phyloP scores from a whole-genome alignment of 2,113 vertebrate genomes.

The Lampris megalopsis region DNA sequence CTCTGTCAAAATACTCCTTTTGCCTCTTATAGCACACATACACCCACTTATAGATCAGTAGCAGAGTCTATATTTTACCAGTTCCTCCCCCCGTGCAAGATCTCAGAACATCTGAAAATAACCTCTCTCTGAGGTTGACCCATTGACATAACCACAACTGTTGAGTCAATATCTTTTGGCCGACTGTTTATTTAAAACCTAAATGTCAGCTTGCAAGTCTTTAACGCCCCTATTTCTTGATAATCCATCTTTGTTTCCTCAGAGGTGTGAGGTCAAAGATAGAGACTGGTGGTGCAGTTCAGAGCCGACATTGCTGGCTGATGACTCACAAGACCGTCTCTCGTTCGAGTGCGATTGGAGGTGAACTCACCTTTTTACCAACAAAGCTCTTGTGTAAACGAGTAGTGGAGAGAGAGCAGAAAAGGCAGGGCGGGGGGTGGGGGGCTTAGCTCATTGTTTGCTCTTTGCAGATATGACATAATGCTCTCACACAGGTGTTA shows the following conservation, averaged over 20 bases:
- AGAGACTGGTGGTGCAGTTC: slow-evolving; percentile 24
- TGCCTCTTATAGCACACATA: too few species aligned
- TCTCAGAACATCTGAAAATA: too few species aligned
- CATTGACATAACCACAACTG: too few species aligned
- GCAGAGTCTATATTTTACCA: too few species aligned
- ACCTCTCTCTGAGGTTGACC: too few species aligned
- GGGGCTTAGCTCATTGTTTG: not conserved
- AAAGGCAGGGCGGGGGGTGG: not conserved
- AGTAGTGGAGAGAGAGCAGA: not conserved
- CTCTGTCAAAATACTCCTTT: too few species aligned
- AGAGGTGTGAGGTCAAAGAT: slow-evolving; percentile 21
- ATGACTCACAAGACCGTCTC: slow-evolving; percentile 6
- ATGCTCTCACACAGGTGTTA: not conserved
- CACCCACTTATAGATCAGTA: too few species aligned
- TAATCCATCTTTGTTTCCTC: slow-evolving; percentile 36
- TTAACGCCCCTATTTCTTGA: not conserved
- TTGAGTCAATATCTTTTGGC: not conserved
- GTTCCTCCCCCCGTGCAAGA: too few species aligned
- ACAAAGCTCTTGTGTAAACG: slow-evolving; percentile 17
- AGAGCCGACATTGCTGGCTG: not conserved
- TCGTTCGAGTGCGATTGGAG: not conserved
- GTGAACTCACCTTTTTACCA: slow-evolving; percentile 29
- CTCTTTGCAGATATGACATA: not conserved
- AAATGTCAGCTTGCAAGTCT: not conserved
- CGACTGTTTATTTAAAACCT: not conserved